Base-by-base conservation (phyloP, 1,140 invertebrate genomes). In the Alviniconcha marisindica region DNA sequence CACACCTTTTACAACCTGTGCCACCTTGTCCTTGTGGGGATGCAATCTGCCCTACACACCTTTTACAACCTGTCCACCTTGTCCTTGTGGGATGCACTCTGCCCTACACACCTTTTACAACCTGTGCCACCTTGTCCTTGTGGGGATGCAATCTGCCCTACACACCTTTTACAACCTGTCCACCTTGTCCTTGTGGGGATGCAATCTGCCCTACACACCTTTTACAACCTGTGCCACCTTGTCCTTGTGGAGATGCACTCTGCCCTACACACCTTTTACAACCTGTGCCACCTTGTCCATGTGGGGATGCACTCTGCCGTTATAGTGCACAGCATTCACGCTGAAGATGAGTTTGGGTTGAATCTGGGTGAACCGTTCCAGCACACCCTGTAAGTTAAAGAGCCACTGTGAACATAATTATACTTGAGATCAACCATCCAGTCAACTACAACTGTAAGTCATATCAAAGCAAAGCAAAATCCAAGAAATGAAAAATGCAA, bases 11-110 rank as follows among this genome's bases (percentile, higher is more conserved):
- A 94, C 92, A 71, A 95, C 94, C 87, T 94, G 88, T 74, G 91
- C 87, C 31, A 95, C 78, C 86, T 95, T 95, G 21, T 92, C 92
- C 12, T 94, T 77, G 86, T 95, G 93, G 54, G 92, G 89, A 88
- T 95, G 94, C 33, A 92, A 88, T 90, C 95, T 95, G 7, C 94
- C 93, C 89, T 95, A n/a, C n/a, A n/a, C n/a, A n/a, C n/a, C n/a
- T n/a, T n/a, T n/a, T n/a, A n/a, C n/a, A n/a, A n/a, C n/a, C n/a
- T n/a, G 21, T 21, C n/a, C n/a, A n/a, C n/a, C n/a, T n/a, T n/a
- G n/a, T n/a, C n/a, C n/a, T n/a, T n/a, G n/a, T n/a, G n/a, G n/a
- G n/a, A n/a, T n/a, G n/a, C n/a, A n/a, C n/a, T n/a, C n/a, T n/a
- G n/a, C n/a, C n/a, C n/a, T n/a, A n/a, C n/a, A n/a, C n/a, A n/a